Base-by-base conservation (phyloP, 2,113 vertebrate genomes). In the Scophthalmus maximus region DNA sequence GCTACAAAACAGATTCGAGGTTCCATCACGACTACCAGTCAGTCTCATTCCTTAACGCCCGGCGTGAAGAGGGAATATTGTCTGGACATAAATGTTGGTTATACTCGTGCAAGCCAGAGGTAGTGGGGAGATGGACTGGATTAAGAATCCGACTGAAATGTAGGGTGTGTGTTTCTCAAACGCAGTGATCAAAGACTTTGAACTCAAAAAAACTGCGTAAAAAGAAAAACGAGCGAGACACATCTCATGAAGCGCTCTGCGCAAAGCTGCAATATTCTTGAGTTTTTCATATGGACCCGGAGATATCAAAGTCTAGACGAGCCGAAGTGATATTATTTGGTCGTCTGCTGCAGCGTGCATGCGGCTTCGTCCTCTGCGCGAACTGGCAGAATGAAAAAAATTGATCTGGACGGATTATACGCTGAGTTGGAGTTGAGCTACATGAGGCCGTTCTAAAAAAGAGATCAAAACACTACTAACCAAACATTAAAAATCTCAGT, bases 241-340 rank as follows among this genome's bases (percentile, higher is more conserved):
- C 55, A 68, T 78, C 73, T 53, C 64, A 68, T 53, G 60, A 86
- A 76, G 81, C 27, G 63, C 46, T 65, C 56, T 4, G 58, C 42
- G 17, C 55, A 57, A 32, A 30, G 72, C 62, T 36, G 27, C 58
- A 5, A 68, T 78, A 76, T 65, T 84, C 68, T 76, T 69, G 57
- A 44, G 77, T 36, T 82, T 85, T 82, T 80, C 70, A 82, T 63
- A 83, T 78, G 60, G 56, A 78, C 46, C 49, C 67, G 29, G 36
- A 67, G 57, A 81, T 61, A 82, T 78, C 34, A 78, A 81, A 82
- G 84, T 78, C 69, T 74, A 84, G 78, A 89, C 72, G 22, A 66
- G 70, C 63, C 59, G 81, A 59, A 87, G 73, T 85, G 84, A 88
- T 82, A 85, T 75, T 70, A 79, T 84, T 83, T 83, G 73, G 72